Conservation (phyloP, 2,113 vertebrate genomes). For the Rhinogobius similis region DNA sequence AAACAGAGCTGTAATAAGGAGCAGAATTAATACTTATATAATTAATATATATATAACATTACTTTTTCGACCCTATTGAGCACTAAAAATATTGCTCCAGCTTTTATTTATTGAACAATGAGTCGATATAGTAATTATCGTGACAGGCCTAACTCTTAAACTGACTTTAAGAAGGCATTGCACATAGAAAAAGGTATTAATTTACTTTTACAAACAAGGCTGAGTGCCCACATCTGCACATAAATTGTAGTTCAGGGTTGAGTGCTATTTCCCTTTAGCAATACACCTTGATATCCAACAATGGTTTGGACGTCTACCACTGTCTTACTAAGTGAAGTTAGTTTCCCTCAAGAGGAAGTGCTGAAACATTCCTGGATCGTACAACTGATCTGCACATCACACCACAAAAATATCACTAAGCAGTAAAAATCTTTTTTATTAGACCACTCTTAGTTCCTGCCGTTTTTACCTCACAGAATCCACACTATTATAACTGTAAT, state of each 20-base stretch:
- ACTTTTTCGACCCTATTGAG: no score
- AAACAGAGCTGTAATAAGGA: no score
- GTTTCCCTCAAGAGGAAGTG: no score
- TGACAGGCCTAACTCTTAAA: neutral
- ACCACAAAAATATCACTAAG: neutral
- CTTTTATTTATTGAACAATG: no score
- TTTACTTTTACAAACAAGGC: neutral
- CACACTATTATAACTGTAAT: neutral
- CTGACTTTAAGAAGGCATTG: neutral
- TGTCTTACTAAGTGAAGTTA: neutral
- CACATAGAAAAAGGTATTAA: no score
- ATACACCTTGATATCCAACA: neutral
- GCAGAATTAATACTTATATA: no score
- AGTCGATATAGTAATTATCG: no score
- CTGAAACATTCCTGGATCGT: neutral
- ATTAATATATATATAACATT: no score
- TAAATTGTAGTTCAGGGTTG: neutral
- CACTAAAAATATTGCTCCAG: no score
- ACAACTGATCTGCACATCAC: neutral
- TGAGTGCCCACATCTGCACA: neutral
- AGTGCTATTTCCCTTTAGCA: neutral
- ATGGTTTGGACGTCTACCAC: neutral
- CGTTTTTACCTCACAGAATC: neutral
- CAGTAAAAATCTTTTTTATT: neutral
- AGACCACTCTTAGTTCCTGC: neutral